Conservation (phyloP, 2,113 vertebrate genomes). For the Excalfactoria chinensis region DNA sequence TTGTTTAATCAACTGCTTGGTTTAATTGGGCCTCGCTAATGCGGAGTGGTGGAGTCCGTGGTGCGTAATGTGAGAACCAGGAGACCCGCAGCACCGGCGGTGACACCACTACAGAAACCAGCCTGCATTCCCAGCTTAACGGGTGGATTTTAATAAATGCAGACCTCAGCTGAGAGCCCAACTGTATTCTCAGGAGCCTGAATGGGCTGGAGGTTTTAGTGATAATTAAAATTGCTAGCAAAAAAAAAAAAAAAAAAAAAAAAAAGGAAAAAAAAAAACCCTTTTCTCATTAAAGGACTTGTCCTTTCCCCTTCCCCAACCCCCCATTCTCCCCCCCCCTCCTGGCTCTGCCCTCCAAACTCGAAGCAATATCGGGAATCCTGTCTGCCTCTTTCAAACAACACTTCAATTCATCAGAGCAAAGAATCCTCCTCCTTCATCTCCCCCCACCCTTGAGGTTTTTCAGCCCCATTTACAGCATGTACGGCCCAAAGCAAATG, state of each 20-base stretch:
- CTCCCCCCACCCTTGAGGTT: not conserved
- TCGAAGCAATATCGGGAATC: conserved; percentile 21
- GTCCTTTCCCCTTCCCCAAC: conserved; percentile 40
- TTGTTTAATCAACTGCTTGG: conserved; percentile 78
- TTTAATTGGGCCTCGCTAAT: conserved; percentile 79
- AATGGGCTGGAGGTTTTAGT: conserved; percentile 62
- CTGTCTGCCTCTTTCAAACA: conserved; percentile 66
- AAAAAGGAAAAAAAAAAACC: not conserved
- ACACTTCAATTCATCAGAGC: conserved; percentile 57
- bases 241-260: not conserved
- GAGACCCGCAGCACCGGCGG: conserved; percentile 81
- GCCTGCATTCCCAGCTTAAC: conserved; percentile 76
- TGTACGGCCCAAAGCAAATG: conserved; percentile 13
- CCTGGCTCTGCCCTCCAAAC: not conserved
- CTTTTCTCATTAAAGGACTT: conserved; percentile 65
- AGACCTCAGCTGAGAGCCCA: conserved; percentile 66
- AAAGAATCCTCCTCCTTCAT: conserved; percentile 18
- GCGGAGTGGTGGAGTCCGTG: conserved; percentile 71
- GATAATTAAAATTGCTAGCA: conserved; percentile 83
- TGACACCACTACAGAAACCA: conserved; percentile 86
- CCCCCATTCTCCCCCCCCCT: conserved; percentile 5
- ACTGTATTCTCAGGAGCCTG: conserved; percentile 74
- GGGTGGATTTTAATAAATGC: conserved; percentile 70
- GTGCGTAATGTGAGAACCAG: conserved; percentile 87
- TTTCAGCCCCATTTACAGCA: not conserved